Evolutionary conservation across 2,888 invertebrate species (phyloP), one percentile per base, ranked within the genome.

Genomic region (Microctonus brassicae): DNA sequence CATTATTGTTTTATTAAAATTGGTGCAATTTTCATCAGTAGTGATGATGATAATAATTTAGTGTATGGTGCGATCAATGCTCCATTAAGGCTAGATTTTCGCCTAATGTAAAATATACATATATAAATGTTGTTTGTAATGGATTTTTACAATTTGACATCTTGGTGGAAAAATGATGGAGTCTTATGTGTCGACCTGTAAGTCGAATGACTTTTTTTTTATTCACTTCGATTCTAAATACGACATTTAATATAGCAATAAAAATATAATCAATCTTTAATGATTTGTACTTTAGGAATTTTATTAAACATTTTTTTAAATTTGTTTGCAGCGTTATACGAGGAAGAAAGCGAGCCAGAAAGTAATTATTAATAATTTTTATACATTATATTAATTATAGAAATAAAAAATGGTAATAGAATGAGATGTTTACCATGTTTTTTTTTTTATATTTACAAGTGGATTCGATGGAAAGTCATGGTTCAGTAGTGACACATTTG

Each of bases 401-500:
- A 72, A 61, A 58, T 26, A 33, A 11, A 34, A 34, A 53, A 26
- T 55, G n/a, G 39, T 4, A 22, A 42, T 70, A 22, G 53, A 11
- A 3, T 24, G 22, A 9, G 36, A 58, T 68, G 55, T 58, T 34
- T 13, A 5, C 3, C 20, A 39, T 39, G 13, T 39, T 3, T 11
- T 39, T 13, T 33, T 10, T 17, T 64, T 17, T 53, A 3, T 63
- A 36, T 42, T 69, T 74, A 72, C 65, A 70, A 87, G 94, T 97
- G 88, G 95, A 94, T 75, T 94, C 95, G 29, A 94, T 99, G 92
- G 98, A 99, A 88, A 94, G 94, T 83, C 98, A 99, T 88, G 99
- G 99, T 66, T 98, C 97, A 61, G 97, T 99, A 80, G 95, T 99
- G 82, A 95, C 96, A 73, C 99, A 99, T 89, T 92, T 99, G 64